These are phyloP conservation scores for Madoqua kirkii DNA, from an alignment of 2,113 vertebrate species.

Conservation along the genomic window DNA sequence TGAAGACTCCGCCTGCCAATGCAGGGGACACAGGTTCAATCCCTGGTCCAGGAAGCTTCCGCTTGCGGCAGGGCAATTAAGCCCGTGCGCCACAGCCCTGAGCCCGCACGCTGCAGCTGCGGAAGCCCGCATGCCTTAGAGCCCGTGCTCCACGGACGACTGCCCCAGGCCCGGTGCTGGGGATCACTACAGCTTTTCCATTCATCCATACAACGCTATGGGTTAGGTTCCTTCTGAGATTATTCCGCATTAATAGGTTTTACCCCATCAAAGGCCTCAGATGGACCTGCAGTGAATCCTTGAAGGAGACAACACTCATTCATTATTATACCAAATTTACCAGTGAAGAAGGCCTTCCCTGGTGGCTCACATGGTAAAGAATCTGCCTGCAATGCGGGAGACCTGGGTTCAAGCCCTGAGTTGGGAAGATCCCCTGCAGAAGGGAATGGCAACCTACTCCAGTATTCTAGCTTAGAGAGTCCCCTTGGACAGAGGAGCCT, in stretches of 20 bases:
- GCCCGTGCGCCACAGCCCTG: neutral
- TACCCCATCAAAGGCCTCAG: neutral
- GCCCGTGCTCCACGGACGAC: rapidly evolving
- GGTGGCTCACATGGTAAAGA: neutral
- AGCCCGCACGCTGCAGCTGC: neutral
- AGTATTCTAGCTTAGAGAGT: neutral
- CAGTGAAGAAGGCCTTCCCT: neutral
- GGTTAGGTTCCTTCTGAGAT: neutral
- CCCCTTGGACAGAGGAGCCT: neutral
- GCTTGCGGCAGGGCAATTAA: neutral
- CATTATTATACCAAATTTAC: neutral
- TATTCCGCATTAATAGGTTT: neutral
- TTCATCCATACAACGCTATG: rapidly evolving
- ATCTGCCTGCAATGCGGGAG: neutral
- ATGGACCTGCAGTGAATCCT: neutral
- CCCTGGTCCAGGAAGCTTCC: neutral
- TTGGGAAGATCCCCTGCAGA: neutral
- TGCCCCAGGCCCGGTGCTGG: rapidly evolving
- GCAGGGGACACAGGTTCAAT: neutral
- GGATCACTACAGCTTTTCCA: rapidly evolving
- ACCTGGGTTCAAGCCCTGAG: neutral
- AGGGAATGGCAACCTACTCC: neutral
- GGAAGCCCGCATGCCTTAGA: neutral
- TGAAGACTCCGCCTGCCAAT: neutral
- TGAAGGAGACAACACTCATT: neutral